Percentiles rank a stretch among this genome's conserved stretches.
Conservation (phyloP, 1,140 invertebrate genomes). For the Aricia agestis region DNA sequence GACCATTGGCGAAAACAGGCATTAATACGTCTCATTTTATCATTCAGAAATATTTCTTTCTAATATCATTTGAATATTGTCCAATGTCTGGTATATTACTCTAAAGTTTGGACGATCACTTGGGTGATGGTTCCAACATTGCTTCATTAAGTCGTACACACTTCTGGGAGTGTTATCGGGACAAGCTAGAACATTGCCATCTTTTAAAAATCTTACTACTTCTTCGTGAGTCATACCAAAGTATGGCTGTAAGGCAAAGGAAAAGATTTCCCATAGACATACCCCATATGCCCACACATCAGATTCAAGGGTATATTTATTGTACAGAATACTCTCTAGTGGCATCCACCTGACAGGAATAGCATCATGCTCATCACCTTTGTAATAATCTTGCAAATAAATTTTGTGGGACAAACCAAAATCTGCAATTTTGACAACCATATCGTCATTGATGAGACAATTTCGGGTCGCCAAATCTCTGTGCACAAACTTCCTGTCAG, state of each 20-base stretch:
- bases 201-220: constrained; percentile 94
- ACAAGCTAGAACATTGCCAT: constrained; percentile 90
- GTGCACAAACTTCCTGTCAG: constrained; percentile 96
- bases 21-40: constrained; percentile 29
- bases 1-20: too few relatives aligned
- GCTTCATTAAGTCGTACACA: constrained; percentile 95
- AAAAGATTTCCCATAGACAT: constrained; percentile 96
- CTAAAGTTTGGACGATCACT: constrained; percentile 89
- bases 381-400: constrained; percentile 93
- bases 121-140: constrained; percentile 94
- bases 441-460: constrained; percentile 94
- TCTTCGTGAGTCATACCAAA: constrained; percentile 97
- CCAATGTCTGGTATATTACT: constrained; percentile 82
- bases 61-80: constrained; percentile 79
- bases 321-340: constrained; percentile 94
- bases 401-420: constrained; percentile 96
- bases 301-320: constrained; percentile 94
- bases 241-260: constrained; percentile 94
- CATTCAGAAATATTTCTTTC: constrained; percentile 69
- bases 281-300: constrained; percentile 97
- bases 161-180: constrained; percentile 93
- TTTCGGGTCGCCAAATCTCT: constrained; percentile 96
- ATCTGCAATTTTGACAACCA: constrained; percentile 97
- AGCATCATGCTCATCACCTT: constrained; percentile 94
- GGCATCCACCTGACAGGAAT: constrained; percentile 97